These are phyloP conservation scores for Myotis pilosus DNA, from an alignment of 2,797 vertebrate genomes.

Conservation along the genomic window DNA sequence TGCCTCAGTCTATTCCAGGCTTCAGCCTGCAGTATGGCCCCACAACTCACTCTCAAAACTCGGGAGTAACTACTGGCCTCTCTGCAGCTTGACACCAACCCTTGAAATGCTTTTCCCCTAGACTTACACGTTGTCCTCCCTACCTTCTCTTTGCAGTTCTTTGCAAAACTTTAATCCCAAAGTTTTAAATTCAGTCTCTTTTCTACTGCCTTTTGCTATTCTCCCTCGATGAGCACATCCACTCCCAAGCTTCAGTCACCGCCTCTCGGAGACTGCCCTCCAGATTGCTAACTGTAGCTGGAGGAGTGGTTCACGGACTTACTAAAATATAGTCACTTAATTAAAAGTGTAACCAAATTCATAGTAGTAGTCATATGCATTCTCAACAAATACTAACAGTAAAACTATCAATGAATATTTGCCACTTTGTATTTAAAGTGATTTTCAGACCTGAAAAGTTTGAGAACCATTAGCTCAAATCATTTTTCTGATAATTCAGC, in stretches of 20 bases:
- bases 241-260: not conserved
- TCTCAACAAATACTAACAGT: not conserved
- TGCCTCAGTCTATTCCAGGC: not conserved
- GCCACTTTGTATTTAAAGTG: not conserved
- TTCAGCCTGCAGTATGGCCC: not conserved
- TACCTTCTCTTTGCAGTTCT: not conserved
- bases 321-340: not conserved
- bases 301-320: not conserved
- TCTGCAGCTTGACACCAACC: not conserved
- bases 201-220: not conserved
- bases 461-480: not conserved
- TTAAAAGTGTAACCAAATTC: not conserved
- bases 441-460: not conserved
- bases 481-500: not conserved
- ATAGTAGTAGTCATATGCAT: not conserved
- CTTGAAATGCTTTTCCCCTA: not conserved
- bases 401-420: not conserved
- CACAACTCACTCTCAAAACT: not conserved
- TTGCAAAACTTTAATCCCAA: not conserved
- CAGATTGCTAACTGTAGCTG: not conserved
- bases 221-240: not conserved
- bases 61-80: not conserved
- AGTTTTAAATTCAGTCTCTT: not conserved
- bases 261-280: not conserved
- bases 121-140: not conserved